Base-by-base conservation (phyloP, 2,797 vertebrate genomes). In the Neoniphon sammara region DNA sequence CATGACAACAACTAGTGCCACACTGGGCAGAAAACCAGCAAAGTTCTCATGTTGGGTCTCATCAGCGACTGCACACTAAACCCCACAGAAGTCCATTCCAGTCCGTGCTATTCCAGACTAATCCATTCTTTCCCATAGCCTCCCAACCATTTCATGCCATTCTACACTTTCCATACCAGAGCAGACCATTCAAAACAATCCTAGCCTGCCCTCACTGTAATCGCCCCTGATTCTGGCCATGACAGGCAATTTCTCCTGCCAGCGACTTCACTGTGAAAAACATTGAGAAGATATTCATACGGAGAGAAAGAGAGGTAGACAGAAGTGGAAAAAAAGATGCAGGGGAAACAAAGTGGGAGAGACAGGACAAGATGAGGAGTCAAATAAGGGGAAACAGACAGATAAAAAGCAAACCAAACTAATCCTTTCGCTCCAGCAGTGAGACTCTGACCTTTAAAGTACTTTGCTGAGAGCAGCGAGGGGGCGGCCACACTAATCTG, bases 151-250 rank as follows among this genome's bases (percentile, higher is more conserved):
- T 78, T 87, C 88, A 88, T 79, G 81, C 69, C 69, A 77, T 81
- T 84, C 55, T 7, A 69, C 46, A 73, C 73, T 66, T 58, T 61
- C 70, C 75, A 65, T 30, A 70, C 60, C 68, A 61, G 62, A 59
- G 50, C 53, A 66, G 15, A 75, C 59, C 75, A 86, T 76, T 87
- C 73, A 77, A 80, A 85, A 87, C 73, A 84, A 87, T 79, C 72
- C 58, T 57, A 14, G 39, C 73, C 67, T 59, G 61, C 61, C 46
- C 76, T 50, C 34, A 79, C 57, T 75, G 66, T 78, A 88, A 90
- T 85, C 68, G 87, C 60, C 34, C 44, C 58, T 71, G 77, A 86
- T 86, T 91, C 39, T 80, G 70, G 58, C 82, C 79, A 84, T 87
- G 82, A 85, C 87, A 84, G 74, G 68, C 70, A 78, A 87, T 86